Percentiles rank a stretch among this genome's conserved stretches.
Conservation (phyloP, 2,797 vertebrate genomes). For the Characodon lateralis region DNA sequence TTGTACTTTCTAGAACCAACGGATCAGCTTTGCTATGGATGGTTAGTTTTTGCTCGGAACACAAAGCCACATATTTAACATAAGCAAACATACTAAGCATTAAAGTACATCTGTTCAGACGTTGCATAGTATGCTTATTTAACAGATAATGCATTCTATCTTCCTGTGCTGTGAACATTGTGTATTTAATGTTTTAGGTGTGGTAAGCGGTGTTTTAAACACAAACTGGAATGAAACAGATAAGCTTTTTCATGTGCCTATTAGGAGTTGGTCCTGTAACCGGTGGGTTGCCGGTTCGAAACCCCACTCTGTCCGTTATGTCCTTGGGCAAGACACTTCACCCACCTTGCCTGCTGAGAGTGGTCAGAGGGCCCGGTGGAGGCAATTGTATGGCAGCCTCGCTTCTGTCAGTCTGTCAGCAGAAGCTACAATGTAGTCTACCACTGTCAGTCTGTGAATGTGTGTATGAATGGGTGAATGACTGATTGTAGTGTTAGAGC, state of each 20-base stretch:
- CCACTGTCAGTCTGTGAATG: no score
- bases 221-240: conserved; percentile 24
- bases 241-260: conserved; percentile 19
- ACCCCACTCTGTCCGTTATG: no score
- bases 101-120: conserved; percentile 7
- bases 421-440: no score
- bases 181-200: conserved; percentile 21
- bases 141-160: conserved; percentile 5
- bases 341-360: no score
- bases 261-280: background rate
- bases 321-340: no score
- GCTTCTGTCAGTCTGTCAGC: no score
- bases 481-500: no score
- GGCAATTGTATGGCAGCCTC: no score
- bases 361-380: no score
- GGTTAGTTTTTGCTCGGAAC: conserved; percentile 4
- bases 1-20: background rate
- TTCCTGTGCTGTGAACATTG: conserved; percentile 15
- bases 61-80: conserved; percentile 1
- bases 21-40: background rate
- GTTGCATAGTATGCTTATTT: conserved; percentile 12
- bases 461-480: no score
- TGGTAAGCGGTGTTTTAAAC: conserved; percentile 16
- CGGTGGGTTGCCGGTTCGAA: no score
- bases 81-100: background rate